phyloP scores from a whole-genome alignment of 2,113 vertebrate genomes.

The Tympanuchus pallidicinctus region DNA sequence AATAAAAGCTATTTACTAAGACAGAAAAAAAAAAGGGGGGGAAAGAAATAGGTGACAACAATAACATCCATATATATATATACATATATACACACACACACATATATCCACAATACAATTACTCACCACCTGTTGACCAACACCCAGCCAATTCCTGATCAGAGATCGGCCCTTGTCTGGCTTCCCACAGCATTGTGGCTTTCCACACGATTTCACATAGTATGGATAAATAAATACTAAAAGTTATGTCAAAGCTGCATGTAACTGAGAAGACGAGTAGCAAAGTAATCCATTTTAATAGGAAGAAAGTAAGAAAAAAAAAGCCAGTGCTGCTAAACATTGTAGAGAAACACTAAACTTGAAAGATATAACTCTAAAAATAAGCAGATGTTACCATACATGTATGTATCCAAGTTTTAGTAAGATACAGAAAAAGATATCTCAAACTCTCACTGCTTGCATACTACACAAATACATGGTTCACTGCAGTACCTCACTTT shows the following conservation, averaged over 20 bases:
- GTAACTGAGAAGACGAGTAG: background rate
- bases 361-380: background rate
- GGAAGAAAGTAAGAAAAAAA: background rate
- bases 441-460: background rate
- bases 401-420: background rate
- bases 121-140: background rate
- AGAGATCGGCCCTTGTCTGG: background rate
- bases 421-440: background rate
- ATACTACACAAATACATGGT: background rate
- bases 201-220: background rate
- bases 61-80: background rate
- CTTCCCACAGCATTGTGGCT: background rate
- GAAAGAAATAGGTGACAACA: background rate
- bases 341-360: background rate
- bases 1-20: background rate
- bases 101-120: no score
- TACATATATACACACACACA: no score
- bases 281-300: background rate
- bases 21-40: background rate
- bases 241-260: background rate
- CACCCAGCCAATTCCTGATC: background rate
- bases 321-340: background rate
- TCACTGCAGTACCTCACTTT: background rate
- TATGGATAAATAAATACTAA: background rate
- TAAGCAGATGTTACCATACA: background rate